Evolutionary conservation across 2,113 vertebrate species (phyloP).

Genomic region (Vombatus ursinus): DNA sequence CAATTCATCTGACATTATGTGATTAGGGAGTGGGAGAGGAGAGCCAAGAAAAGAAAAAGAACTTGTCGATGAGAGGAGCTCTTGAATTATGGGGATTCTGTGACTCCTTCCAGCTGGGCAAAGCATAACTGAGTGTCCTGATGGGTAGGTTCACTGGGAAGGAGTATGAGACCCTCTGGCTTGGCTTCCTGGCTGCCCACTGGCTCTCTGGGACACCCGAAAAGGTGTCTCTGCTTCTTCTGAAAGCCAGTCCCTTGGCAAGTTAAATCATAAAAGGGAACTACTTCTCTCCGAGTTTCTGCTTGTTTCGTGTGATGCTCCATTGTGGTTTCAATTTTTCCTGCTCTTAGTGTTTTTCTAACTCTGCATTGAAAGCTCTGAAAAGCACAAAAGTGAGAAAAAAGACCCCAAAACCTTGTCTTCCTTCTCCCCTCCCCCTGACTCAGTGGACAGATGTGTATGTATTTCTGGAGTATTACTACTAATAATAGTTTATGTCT

Average conservation of each 20-base stretch:
- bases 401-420: not conserved
- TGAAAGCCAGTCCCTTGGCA: not conserved
- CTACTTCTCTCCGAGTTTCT: not conserved
- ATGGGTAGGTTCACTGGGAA: not conserved
- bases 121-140: not conserved
- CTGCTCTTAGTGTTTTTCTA: not conserved
- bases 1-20: constrained; percentile 60
- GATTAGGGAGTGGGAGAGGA: not conserved
- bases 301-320: not conserved
- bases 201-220: not conserved
- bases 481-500: not conserved
- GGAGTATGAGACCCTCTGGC: not conserved
- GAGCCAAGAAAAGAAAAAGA: not conserved
- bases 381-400: not conserved
- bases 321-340: not conserved
- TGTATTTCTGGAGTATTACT: not conserved
- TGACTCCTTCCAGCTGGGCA: not conserved
- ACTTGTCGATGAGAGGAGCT: not conserved
- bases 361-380: not conserved
- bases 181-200: not conserved
- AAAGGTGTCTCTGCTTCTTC: not conserved
- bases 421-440: not conserved
- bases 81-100: not conserved
- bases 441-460: not conserved
- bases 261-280: not conserved